phyloP scores from a whole-genome alignment of 2,888 invertebrate genomes.

The Troides oblongomaculatus region DNA sequence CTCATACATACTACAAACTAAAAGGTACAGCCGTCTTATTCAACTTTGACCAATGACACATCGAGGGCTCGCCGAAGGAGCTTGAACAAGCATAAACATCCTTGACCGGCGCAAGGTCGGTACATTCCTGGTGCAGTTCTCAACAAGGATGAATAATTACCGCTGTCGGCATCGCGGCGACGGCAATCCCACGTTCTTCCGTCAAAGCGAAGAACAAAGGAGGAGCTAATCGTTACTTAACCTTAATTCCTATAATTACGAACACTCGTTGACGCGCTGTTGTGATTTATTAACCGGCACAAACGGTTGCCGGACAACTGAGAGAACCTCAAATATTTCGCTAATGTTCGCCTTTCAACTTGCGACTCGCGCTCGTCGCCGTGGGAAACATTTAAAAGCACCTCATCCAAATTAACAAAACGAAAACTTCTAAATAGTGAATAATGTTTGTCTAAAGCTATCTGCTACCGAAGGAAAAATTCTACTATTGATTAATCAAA shows the following conservation, averaged over 20 bases:
- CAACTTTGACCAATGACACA: neutral
- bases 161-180: constrained; percentile 21
- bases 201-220: constrained; percentile 62
- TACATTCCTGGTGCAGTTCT: constrained; percentile 23
- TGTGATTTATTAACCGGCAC: constrained; percentile 65
- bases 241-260: constrained; percentile 76
- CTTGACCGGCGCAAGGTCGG: constrained; percentile 29
- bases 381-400: constrained; percentile 51
- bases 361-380: constrained; percentile 33
- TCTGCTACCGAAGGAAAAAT: neutral
- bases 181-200: constrained; percentile 57
- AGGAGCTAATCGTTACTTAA: constrained; percentile 68
- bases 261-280: constrained; percentile 60
- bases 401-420: constrained; percentile 40
- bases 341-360: constrained; percentile 52
- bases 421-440: constrained; percentile 32
- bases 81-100: constrained; percentile 14
- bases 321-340: constrained; percentile 41
- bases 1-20: neutral
- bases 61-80: neutral
- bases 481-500: neutral
- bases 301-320: constrained; percentile 34
- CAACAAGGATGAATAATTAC: constrained; percentile 31
- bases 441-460: constrained; percentile 15
- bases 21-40: neutral